These are phyloP conservation scores for Napeogenes sylphis DNA, from an alignment of 2,888 invertebrate species.

Conservation along the genomic window DNA sequence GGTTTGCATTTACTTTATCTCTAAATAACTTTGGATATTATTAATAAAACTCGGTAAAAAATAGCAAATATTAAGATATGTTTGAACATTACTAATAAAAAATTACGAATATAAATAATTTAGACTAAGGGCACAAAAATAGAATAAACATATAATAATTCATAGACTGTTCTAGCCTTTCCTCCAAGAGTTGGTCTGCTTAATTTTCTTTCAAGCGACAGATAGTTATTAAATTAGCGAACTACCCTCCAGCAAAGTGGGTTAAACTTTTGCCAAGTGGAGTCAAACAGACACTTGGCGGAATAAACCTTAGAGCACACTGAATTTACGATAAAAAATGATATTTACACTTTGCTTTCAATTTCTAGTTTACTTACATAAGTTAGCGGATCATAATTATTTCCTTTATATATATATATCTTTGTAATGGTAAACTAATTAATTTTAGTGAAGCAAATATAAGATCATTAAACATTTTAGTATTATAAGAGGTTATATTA, in stretches of 20 bases:
- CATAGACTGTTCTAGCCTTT: background rate
- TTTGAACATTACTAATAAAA: no score
- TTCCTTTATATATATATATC: no score
- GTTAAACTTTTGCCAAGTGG: slow-evolving; percentile 31
- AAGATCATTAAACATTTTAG: no score
- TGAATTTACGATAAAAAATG: slow-evolving; percentile 7
- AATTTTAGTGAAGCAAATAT: no score
- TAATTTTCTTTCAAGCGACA: slow-evolving; percentile 32
- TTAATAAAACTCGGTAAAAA: no score
- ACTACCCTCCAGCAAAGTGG: slow-evolving; percentile 32
- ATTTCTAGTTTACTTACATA: background rate
- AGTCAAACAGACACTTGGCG: slow-evolving; percentile 31
- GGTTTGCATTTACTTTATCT: no score
- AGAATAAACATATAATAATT: background rate
- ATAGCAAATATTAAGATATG: no score
- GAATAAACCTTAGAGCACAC: slow-evolving; percentile 20
- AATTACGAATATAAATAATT: no score
- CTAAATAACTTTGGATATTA: no score
- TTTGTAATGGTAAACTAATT: no score
- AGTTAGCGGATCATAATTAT: no score
- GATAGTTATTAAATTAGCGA: slow-evolving; percentile 35
- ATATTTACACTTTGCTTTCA: background rate
- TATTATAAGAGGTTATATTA: background rate
- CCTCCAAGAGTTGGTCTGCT: slow-evolving; percentile 19
- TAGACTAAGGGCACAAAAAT: no score